A percentile compares a stretch with the other conserved stretches of the same genome.
Conservation (phyloP, 2,797 vertebrate species). For the Neosilurus mollespiculum region DNA sequence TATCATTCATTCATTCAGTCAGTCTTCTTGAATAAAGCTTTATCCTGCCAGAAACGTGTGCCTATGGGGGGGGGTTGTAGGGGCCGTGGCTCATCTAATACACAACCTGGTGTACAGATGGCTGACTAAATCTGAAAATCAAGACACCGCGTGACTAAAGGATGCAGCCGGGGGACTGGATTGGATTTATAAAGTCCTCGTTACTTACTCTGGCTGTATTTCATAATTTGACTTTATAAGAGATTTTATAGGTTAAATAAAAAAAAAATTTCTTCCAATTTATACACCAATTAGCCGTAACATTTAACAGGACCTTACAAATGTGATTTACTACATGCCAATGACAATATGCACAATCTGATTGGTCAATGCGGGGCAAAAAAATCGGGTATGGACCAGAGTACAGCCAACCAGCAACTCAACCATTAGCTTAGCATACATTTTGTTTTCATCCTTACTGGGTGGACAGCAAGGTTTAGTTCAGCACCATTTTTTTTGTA, state of each 20-base stretch:
- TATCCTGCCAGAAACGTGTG: background rate
- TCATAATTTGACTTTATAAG: background rate
- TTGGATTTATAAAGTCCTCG: slow-evolving; percentile 14
- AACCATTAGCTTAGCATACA: too few species aligned
- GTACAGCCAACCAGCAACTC: too few species aligned
- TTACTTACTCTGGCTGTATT: background rate
- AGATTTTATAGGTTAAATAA: background rate
- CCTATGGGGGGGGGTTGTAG: background rate
- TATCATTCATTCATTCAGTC: background rate
- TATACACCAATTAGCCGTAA: too few species aligned
- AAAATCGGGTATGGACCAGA: too few species aligned
- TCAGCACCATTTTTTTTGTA: background rate
- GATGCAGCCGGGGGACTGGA: slow-evolving; percentile 21
- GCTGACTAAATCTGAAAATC: slow-evolving; percentile 38
- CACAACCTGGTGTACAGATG: slow-evolving; percentile 36
- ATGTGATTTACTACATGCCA: too few species aligned
- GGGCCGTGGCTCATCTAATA: slow-evolving; percentile 20
- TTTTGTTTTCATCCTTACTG: background rate
- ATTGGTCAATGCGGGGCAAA: too few species aligned
- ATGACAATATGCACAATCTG: too few species aligned
- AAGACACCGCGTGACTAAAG: slow-evolving; percentile 33
- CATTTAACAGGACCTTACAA: too few species aligned
- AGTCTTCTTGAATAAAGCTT: background rate
- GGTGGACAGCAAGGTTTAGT: background rate
- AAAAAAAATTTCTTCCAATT: too few species aligned